phyloP scores from a whole-genome alignment of 1,140 invertebrate species.

The Lucilia cuprina region DNA sequence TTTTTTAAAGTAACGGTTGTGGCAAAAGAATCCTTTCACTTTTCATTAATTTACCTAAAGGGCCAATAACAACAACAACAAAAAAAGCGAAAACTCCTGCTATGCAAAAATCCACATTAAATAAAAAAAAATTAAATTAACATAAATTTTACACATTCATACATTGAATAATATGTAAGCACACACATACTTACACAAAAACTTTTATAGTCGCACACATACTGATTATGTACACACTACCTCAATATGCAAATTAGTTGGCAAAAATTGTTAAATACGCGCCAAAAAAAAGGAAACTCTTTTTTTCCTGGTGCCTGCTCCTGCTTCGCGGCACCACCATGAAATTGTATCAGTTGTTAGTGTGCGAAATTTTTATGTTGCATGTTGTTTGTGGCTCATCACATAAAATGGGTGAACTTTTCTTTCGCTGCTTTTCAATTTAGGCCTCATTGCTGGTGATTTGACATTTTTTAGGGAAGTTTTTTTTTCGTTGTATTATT shows the following conservation, averaged over 20 bases:
- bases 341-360: not conserved
- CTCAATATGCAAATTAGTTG: slow-evolving; percentile 27
- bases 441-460: slow-evolving; percentile 14
- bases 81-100: not conserved
- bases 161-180: not conserved
- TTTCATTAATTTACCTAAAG: slow-evolving; percentile 28
- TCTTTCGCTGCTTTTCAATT: not conserved
- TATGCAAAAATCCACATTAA: not conserved
- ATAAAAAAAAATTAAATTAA: slow-evolving; percentile 8
- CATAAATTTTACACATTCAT: not conserved
- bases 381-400: not conserved
- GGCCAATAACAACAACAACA: not conserved
- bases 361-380: not conserved
- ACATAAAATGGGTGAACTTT: not conserved
- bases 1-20: not conserved
- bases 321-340: not conserved
- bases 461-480: slow-evolving; percentile 24
- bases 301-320: not conserved
- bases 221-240: not conserved
- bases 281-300: slow-evolving; percentile 11
- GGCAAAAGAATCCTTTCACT: slow-evolving; percentile 26
- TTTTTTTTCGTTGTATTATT: not conserved
- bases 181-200: not conserved
- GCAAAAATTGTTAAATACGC: slow-evolving; percentile 27
- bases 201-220: too few species aligned